Evolutionary conservation across 2,113 vertebrate genomes (phyloP).

Genomic region (Phyllopteryx taeniolatus): DNA sequence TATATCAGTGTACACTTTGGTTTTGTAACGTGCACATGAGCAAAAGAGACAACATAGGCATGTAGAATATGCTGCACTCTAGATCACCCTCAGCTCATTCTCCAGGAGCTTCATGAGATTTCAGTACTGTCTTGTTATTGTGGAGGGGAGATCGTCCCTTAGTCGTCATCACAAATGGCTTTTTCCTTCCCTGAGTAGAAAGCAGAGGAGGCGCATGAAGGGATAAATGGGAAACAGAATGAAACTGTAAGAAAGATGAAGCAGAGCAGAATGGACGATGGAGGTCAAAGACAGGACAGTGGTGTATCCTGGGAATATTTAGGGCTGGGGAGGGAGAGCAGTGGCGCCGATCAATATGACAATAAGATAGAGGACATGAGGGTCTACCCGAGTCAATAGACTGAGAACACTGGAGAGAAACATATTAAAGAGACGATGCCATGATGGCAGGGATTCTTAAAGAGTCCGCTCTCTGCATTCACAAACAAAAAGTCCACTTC

Average conservation of each 20-base stretch:
- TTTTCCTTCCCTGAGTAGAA: constrained; percentile 44
- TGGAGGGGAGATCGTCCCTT: constrained; percentile 46
- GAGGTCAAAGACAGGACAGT: constrained; percentile 45
- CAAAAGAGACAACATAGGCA: too few species aligned
- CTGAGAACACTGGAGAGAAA: constrained; percentile 24
- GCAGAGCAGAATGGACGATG: constrained; percentile 18
- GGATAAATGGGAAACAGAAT: constrained; percentile 12
- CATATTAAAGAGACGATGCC: constrained; percentile 12
- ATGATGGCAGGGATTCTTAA: constrained; percentile 6
- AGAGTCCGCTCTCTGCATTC: constrained; percentile 8
- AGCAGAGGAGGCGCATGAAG: constrained; percentile 10
- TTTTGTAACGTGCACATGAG: too few species aligned
- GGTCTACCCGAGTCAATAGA: constrained; percentile 22
- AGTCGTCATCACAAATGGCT: constrained; percentile 48
- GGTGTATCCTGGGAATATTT: constrained; percentile 40
- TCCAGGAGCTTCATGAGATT: background rate
- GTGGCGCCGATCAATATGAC: constrained; percentile 44
- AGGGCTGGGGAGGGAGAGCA: constrained; percentile 2
- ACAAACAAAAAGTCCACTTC: background rate
- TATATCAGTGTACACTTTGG: too few species aligned
- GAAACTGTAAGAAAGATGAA: constrained; percentile 23
- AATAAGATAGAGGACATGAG: constrained; percentile 21
- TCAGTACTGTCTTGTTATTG: constrained; percentile 28
- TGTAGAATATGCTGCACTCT: too few species aligned
- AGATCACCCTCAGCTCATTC: too few species aligned